A percentile compares a stretch with the other conserved stretches of the same genome.
phyloP scores from a whole-genome alignment of 2,797 vertebrate genomes.

The Sebastes paucispinis region DNA sequence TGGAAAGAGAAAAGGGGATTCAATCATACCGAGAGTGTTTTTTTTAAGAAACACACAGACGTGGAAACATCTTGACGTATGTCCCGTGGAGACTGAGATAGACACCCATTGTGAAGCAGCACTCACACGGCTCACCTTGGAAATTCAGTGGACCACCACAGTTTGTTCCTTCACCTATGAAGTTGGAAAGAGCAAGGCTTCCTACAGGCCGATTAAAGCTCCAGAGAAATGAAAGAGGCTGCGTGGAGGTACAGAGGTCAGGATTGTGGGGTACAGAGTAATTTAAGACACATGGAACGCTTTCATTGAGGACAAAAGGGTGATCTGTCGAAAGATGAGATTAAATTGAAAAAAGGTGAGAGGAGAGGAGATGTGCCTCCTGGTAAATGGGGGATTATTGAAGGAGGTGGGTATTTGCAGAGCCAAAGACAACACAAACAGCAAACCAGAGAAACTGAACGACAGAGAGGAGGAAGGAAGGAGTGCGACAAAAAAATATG shows the following conservation, averaged over 20 bases:
- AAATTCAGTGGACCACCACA: slow-evolving; percentile 23
- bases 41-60: slow-evolving; percentile 5
- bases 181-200: slow-evolving; percentile 37
- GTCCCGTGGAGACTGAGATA: slow-evolving; percentile 8
- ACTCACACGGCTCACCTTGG: slow-evolving; percentile 24
- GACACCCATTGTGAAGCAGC: slow-evolving; percentile 9
- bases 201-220: slow-evolving; percentile 22
- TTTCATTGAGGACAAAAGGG: slow-evolving; percentile 55
- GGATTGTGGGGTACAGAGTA: slow-evolving; percentile 41
- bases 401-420: slow-evolving; percentile 31
- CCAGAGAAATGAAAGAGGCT: slow-evolving; percentile 28
- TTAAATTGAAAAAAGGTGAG: slow-evolving; percentile 55
- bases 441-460: slow-evolving; percentile 21
- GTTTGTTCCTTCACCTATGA: slow-evolving; percentile 32
- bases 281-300: slow-evolving; percentile 57
- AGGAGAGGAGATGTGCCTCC: slow-evolving; percentile 16
- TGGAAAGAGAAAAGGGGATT: slow-evolving; percentile 1
- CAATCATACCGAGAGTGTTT: slow-evolving; percentile 1
- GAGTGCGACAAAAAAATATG: slow-evolving; percentile 20
- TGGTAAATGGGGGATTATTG: slow-evolving; percentile 41
- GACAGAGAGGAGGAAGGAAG: slow-evolving; percentile 3
- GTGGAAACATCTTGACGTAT: not conserved
- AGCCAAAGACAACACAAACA: slow-evolving; percentile 33
- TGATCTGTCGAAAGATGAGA: slow-evolving; percentile 61
- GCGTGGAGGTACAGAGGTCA: slow-evolving; percentile 50